Conservation (phyloP, 2,113 vertebrate species). For the Machaerirhynchus nigripectus region DNA sequence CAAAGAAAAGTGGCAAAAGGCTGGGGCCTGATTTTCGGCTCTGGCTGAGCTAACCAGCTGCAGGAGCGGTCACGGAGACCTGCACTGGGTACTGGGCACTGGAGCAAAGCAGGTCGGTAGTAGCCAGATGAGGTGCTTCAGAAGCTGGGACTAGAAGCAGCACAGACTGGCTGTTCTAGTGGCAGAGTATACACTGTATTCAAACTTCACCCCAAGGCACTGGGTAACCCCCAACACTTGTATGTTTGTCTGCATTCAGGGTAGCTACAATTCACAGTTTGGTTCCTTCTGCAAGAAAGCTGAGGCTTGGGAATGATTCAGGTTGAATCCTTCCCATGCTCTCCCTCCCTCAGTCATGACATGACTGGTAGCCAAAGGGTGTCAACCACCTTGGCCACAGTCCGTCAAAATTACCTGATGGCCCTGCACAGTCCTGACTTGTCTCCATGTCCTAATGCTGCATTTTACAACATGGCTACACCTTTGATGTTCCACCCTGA, state of each 20-base stretch:
- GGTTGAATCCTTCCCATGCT: background rate
- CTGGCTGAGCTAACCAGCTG: background rate
- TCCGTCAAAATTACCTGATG: background rate
- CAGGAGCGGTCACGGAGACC: background rate
- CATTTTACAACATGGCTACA: background rate
- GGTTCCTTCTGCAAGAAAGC: background rate
- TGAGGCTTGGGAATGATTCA: background rate
- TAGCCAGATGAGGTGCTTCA: background rate
- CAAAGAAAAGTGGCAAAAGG: background rate
- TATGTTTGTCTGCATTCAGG: background rate
- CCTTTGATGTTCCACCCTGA: background rate
- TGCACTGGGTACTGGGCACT: background rate
- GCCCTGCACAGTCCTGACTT: background rate
- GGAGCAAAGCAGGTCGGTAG: background rate
- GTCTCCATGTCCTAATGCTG: background rate
- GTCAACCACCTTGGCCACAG: background rate
- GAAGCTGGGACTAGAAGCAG: background rate
- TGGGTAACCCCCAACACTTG: background rate
- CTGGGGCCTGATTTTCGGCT: background rate
- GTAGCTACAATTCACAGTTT: background rate
- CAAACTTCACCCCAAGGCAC: background rate
- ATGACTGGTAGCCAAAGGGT: background rate
- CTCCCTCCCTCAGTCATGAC: accelerated
- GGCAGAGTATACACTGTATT: background rate
- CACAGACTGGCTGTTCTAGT: background rate